phyloP scores from a whole-genome alignment of 2,797 vertebrate genomes.

The Malurus leucopterus region DNA sequence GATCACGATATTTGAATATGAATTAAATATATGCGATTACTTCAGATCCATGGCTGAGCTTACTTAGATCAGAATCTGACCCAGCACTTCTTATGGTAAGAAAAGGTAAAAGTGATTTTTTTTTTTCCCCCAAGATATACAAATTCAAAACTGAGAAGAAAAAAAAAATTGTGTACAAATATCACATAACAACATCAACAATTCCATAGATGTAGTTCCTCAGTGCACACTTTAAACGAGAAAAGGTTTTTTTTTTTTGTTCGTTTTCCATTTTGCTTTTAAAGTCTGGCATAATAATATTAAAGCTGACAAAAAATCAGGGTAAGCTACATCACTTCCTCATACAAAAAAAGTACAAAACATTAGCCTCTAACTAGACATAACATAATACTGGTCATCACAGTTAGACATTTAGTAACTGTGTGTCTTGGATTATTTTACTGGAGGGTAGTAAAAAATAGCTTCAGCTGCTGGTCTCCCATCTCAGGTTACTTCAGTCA shows the following conservation, averaged over 20 bases:
- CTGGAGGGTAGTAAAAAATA: slow-evolving; percentile 86
- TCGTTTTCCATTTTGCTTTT: slow-evolving; percentile 54
- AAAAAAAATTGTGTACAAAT: slow-evolving; percentile 88
- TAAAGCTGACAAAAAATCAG: slow-evolving; percentile 84
- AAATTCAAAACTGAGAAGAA: slow-evolving; percentile 83
- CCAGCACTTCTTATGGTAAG: slow-evolving; percentile 58
- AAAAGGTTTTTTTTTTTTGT: slow-evolving; percentile 44
- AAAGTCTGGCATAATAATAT: slow-evolving; percentile 87
- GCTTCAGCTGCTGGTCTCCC: slow-evolving; percentile 74
- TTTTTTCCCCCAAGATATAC: slow-evolving; percentile 64
- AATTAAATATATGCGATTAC: slow-evolving; percentile 4
- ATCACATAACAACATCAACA: slow-evolving; percentile 91
- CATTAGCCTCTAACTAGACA: slow-evolving; percentile 93
- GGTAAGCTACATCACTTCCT: slow-evolving; percentile 93
- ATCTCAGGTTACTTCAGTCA: slow-evolving; percentile 99
- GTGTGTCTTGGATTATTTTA: slow-evolving; percentile 88
- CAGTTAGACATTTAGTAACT: slow-evolving; percentile 83
- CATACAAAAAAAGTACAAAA: slow-evolving; percentile 99
- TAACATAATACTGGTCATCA: slow-evolving; percentile 87
- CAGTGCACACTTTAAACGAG: slow-evolving; percentile 76
- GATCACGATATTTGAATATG: neutral
- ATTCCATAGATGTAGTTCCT: slow-evolving; percentile 78
- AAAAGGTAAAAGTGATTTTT: slow-evolving; percentile 67
- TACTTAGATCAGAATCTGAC: slow-evolving; percentile 20
- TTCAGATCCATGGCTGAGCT: slow-evolving; percentile 6